Evolutionary conservation across 2,113 vertebrate genomes (phyloP).

Genomic region (Anser cygnoides): DNA sequence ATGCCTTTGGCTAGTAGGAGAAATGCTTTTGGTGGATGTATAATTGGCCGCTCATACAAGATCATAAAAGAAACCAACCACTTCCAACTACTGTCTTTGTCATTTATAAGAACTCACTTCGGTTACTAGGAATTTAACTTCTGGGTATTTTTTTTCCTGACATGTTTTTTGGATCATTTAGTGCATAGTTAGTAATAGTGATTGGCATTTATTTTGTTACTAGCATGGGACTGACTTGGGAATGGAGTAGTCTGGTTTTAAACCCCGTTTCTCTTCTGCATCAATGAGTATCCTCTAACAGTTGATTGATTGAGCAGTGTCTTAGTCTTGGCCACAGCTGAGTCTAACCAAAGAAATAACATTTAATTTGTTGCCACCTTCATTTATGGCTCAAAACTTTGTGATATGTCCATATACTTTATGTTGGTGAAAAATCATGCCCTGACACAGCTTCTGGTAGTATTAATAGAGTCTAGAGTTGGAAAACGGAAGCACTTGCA

Average conservation of each 20-base stretch:
- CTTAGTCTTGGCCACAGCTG: background rate
- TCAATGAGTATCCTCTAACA: background rate
- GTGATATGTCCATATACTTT: background rate
- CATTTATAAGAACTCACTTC: background rate
- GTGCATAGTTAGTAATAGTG: background rate
- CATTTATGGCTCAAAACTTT: background rate
- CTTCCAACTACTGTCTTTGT: background rate
- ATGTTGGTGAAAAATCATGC: background rate
- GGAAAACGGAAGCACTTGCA: background rate
- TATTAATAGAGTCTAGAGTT: background rate
- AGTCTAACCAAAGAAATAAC: background rate
- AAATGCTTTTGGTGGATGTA: background rate
- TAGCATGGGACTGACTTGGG: accelerated
- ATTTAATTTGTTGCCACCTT: background rate
- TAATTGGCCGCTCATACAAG: background rate
- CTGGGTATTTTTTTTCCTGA: background rate
- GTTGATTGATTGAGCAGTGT: background rate
- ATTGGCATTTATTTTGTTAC: background rate
- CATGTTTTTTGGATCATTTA: background rate
- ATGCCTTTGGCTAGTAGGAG: background rate
- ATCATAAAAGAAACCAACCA: background rate
- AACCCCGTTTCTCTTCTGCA: background rate
- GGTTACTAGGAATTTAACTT: background rate
- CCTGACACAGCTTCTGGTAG: background rate
- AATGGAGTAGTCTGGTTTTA: background rate